These are phyloP conservation scores for Anastrepha ludens DNA, from an alignment of 1,140 invertebrate species.

Conservation along the genomic window DNA sequence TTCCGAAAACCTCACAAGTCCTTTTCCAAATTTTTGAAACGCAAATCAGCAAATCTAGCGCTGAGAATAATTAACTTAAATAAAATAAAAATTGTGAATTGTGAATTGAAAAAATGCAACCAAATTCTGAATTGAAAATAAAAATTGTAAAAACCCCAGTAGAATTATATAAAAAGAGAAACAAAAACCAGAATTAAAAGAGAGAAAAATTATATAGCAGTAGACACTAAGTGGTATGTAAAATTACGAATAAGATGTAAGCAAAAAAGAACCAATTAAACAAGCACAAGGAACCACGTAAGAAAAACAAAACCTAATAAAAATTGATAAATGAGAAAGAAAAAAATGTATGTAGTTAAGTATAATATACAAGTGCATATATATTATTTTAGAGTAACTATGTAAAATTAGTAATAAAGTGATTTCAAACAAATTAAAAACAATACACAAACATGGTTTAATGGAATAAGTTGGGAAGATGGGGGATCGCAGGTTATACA, in stretches of 20 bases:
- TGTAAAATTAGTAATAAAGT: conserved; percentile 53
- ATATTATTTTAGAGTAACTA: conserved; percentile 44
- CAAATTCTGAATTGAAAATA: not conserved
- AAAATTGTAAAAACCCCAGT: conserved; percentile 43
- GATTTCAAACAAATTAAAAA: conserved; percentile 48
- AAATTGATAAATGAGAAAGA: conserved; percentile 6
- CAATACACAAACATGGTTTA: not conserved
- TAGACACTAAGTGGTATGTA: conserved; percentile 37
- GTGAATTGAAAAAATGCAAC: conserved; percentile 19
- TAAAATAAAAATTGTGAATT: not conserved
- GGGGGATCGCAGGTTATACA: not conserved
- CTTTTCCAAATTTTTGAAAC: not conserved
- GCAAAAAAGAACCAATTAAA: conserved; percentile 30
- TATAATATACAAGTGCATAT: conserved; percentile 37
- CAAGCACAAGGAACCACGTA: not conserved
- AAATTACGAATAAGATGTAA: conserved; percentile 35
- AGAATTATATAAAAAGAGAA: not conserved
- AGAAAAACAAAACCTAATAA: conserved; percentile 2
- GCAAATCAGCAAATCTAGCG: not conserved
- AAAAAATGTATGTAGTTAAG: conserved; percentile 20
- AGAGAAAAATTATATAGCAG: not conserved
- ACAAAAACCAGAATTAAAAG: not conserved
- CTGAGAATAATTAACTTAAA: not conserved
- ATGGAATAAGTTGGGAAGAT: not conserved
- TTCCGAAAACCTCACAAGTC: not conserved